A percentile compares a stretch with the other conserved stretches of the same genome.
phyloP scores from a whole-genome alignment of 2,888 invertebrate species.

The Limnephilus lunatus region DNA sequence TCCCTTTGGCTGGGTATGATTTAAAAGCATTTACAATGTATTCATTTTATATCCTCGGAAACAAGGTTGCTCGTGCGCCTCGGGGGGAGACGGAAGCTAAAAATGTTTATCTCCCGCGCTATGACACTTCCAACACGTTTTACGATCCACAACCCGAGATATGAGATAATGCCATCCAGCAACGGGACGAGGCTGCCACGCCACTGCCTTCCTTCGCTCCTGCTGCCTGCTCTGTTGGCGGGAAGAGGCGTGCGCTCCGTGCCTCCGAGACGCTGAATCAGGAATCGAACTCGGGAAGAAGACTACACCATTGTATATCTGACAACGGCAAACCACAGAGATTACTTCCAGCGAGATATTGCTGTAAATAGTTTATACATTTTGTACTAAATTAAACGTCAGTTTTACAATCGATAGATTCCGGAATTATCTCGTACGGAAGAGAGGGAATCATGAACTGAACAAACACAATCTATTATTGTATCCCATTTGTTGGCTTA shows the following conservation, averaged over 20 bases:
- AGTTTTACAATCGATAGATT: not conserved
- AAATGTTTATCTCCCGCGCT: conserved; percentile 56
- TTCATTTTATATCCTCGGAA: conserved; percentile 52
- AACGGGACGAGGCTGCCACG: not conserved
- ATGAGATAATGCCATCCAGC: conserved; percentile 47
- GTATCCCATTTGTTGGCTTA: not conserved
- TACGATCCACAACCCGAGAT: conserved; percentile 49
- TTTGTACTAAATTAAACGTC: not conserved
- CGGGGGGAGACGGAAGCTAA: conserved; percentile 27
- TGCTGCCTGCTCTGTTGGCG: not conserved
- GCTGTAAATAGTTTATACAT: not conserved
- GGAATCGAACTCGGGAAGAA: not conserved
- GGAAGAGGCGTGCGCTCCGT: not conserved
- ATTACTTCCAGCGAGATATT: not conserved
- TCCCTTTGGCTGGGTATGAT: conserved; percentile 50
- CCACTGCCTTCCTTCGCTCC: not conserved
- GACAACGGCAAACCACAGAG: not conserved
- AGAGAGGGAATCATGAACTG: not conserved
- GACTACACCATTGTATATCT: not conserved
- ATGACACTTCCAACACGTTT: conserved; percentile 57
- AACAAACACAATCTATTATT: not conserved
- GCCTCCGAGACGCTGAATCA: not conserved
- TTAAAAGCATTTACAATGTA: conserved; percentile 60
- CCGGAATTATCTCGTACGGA: not conserved
- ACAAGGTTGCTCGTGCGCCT: conserved; percentile 38